Evolutionary conservation across 2,113 vertebrate species (phyloP).

Genomic region (Dendrocopos noguchii): DNA sequence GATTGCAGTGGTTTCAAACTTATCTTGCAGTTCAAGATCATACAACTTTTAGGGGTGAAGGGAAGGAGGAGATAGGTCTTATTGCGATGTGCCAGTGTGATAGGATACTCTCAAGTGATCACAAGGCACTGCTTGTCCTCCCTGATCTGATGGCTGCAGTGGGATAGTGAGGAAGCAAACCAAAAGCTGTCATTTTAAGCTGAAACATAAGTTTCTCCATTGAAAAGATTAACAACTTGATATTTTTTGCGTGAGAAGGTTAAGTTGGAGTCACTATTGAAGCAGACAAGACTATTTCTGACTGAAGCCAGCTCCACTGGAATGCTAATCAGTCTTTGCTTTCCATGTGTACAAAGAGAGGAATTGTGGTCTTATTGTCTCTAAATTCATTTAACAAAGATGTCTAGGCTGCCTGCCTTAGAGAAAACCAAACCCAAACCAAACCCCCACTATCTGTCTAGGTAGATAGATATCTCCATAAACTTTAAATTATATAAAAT

Average conservation of each 20-base stretch:
- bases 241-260: background rate
- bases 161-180: background rate
- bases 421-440: too few species aligned
- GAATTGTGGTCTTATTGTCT: too few species aligned
- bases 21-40: background rate
- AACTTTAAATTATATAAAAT: too few species aligned
- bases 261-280: background rate
- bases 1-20: conserved; percentile 2
- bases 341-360: too few species aligned
- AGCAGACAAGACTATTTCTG: background rate
- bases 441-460: too few species aligned
- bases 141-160: background rate
- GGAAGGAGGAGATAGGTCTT: background rate
- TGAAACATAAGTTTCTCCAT: background rate
- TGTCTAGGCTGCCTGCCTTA: too few species aligned
- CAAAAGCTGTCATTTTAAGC: background rate
- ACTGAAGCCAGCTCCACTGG: background rate
- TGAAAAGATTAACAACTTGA: background rate
- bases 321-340: too few species aligned
- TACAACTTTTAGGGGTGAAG: background rate
- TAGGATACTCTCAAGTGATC: background rate
- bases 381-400: too few species aligned
- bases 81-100: background rate
- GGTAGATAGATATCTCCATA: too few species aligned
- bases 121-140: background rate